Conservation (phyloP, 2,113 vertebrate species). For the Muntiacus reevesi region DNA sequence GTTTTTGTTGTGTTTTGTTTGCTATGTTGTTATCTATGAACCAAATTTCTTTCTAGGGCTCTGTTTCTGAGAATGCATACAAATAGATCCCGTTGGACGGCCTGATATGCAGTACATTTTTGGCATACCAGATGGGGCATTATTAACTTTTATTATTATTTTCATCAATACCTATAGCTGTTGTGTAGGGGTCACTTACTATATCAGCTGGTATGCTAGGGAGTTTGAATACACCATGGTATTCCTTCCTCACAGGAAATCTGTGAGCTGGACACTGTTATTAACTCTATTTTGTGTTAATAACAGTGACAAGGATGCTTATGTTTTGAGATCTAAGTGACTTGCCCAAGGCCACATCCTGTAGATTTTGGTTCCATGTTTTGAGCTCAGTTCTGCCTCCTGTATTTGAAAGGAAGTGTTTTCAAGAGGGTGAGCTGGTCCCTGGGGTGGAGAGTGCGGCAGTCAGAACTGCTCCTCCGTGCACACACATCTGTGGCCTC, state of each 20-base stretch:
- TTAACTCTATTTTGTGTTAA: not conserved
- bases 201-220: not conserved
- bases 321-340: not conserved
- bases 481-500: not conserved
- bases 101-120: not conserved
- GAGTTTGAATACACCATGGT: not conserved
- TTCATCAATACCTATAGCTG: not conserved
- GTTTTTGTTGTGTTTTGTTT: not conserved
- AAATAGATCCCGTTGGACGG: not conserved
- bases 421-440: not conserved
- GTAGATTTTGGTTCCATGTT: not conserved
- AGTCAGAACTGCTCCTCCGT: not conserved
- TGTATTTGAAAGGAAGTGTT: not conserved
- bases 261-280: not conserved
- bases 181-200: not conserved
- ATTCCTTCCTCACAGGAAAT: not conserved
- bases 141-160: not conserved
- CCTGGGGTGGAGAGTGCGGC: rapidly evolving
- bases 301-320: not conserved
- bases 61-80: not conserved
- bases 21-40: not conserved
- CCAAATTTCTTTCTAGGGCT: not conserved
- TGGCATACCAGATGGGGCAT: not conserved
- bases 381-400: not conserved
- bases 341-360: not conserved